A percentile compares a stretch with the other conserved stretches of the same genome.
These are phyloP conservation scores for Micrasema longulum DNA, from an alignment of 1,140 invertebrate genomes.

Conservation along the genomic window DNA sequence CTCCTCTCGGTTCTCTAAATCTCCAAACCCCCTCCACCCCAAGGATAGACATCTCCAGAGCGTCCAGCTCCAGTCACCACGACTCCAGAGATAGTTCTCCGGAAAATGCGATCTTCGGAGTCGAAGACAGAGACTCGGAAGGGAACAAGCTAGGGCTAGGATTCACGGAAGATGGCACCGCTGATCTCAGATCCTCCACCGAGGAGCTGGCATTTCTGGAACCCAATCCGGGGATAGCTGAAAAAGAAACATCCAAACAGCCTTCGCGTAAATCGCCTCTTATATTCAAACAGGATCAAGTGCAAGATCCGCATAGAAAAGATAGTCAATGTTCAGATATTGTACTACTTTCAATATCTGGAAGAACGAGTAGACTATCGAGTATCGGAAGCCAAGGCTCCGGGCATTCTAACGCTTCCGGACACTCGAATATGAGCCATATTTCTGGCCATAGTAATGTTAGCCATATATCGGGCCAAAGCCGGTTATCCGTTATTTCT, in stretches of 20 bases:
- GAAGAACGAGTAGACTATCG: constrained; percentile 83
- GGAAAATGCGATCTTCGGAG: constrained; percentile 75
- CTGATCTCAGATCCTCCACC: constrained; percentile 85
- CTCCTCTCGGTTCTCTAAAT: constrained; percentile 54
- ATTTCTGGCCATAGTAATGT: constrained; percentile 63
- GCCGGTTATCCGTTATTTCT: constrained; percentile 77
- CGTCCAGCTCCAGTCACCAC: constrained; percentile 87
- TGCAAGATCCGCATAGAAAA: constrained; percentile 73
- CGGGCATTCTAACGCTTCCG: constrained; percentile 68
- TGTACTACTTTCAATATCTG: constrained; percentile 83
- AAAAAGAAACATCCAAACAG: constrained; percentile 61
- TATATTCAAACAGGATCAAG: constrained; percentile 66
- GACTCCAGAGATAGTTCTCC: constrained; percentile 85
- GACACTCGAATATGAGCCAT: constrained; percentile 64
- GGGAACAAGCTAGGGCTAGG: constrained; percentile 65
- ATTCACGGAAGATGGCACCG: constrained; percentile 82
- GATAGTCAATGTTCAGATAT: constrained; percentile 83
- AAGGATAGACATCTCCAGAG: constrained; percentile 87
- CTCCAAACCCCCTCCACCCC: constrained; percentile 80
- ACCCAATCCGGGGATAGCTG: constrained; percentile 69
- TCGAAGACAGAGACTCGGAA: constrained; percentile 57
- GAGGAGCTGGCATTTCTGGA: constrained; percentile 87
- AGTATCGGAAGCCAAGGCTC: constrained; percentile 79
- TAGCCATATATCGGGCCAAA: constrained; percentile 70
- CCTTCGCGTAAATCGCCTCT: constrained; percentile 63